These are phyloP conservation scores for Atherinosoma microstoma DNA, from an alignment of 2,797 vertebrate genomes.

Conservation along the genomic window DNA sequence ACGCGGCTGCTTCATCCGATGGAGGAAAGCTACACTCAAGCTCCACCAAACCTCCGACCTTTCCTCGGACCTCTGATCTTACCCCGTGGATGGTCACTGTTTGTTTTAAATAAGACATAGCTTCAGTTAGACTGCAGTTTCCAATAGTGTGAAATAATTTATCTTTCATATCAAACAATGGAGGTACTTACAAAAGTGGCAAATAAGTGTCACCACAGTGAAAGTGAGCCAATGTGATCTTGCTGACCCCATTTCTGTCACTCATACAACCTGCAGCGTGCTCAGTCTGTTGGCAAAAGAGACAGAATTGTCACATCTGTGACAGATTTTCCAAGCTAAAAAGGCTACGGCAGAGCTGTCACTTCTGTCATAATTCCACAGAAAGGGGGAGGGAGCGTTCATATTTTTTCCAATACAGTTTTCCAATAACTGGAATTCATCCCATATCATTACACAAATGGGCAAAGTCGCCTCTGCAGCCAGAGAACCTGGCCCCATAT, in stretches of 20 bases:
- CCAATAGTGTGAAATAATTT: neutral
- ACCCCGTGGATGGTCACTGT: conserved; percentile 38
- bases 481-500: conserved; percentile 64
- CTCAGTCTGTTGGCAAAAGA: conserved; percentile 76
- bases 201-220: conserved; percentile 53
- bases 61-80: conserved; percentile 79
- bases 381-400: conserved; percentile 41
- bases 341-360: conserved; percentile 56
- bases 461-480: conserved; percentile 54
- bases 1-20: conserved; percentile 19
- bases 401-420: conserved; percentile 63
- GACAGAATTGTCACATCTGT: conserved; percentile 73
- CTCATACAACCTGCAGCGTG: conserved; percentile 77
- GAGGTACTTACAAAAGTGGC: conserved; percentile 76
- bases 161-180: conserved; percentile 16
- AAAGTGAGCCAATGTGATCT: conserved; percentile 63
- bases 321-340: conserved; percentile 70
- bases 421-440: conserved; percentile 79
- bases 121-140: neutral
- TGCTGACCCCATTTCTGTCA: conserved; percentile 77
- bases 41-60: conserved; percentile 83
- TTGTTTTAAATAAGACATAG: neutral
- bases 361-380: conserved; percentile 68
- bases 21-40: conserved; percentile 84
- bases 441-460: conserved; percentile 81